phyloP scores from a whole-genome alignment of 2,888 invertebrate genomes.

The Nymphalis urticae region DNA sequence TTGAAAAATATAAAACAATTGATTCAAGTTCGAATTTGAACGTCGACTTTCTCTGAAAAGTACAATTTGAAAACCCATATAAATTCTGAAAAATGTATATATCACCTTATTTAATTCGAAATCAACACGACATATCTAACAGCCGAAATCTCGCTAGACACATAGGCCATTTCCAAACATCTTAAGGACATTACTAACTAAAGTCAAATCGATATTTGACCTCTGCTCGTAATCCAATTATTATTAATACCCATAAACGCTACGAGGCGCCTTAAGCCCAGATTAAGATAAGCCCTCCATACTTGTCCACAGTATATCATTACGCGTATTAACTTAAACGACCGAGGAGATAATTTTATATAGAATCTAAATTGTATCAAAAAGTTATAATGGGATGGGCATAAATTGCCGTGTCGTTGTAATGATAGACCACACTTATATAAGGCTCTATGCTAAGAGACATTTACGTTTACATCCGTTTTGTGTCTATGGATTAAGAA shows the following conservation, averaged over 20 bases:
- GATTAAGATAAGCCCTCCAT: slow-evolving; percentile 70
- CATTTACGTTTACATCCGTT: neutral
- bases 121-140: too few relatives aligned
- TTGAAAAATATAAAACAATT: too few relatives aligned
- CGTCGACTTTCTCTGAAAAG: too few relatives aligned
- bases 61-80: too few relatives aligned
- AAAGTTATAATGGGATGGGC: slow-evolving; percentile 51
- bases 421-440: slow-evolving; percentile 39
- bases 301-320: slow-evolving; percentile 70
- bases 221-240: slow-evolving; percentile 73
- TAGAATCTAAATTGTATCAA: slow-evolving; percentile 75
- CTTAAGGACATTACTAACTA: slow-evolving; percentile 20
- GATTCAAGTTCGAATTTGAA: too few relatives aligned
- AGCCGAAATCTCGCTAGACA: too few relatives aligned
- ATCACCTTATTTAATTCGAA: too few relatives aligned
- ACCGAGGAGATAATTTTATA: slow-evolving; percentile 58
- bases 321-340: slow-evolving; percentile 64
- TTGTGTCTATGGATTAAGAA: neutral
- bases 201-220: slow-evolving; percentile 61
- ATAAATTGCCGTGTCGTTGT: slow-evolving; percentile 62
- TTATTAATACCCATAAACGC: slow-evolving; percentile 64
- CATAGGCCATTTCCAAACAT: neutral
- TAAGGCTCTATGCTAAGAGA: slow-evolving; percentile 12
- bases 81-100: too few relatives aligned
- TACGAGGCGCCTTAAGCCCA: slow-evolving; percentile 67